phyloP scores from a whole-genome alignment of 2,888 invertebrate genomes.

The Netelia fuscicornis region DNA sequence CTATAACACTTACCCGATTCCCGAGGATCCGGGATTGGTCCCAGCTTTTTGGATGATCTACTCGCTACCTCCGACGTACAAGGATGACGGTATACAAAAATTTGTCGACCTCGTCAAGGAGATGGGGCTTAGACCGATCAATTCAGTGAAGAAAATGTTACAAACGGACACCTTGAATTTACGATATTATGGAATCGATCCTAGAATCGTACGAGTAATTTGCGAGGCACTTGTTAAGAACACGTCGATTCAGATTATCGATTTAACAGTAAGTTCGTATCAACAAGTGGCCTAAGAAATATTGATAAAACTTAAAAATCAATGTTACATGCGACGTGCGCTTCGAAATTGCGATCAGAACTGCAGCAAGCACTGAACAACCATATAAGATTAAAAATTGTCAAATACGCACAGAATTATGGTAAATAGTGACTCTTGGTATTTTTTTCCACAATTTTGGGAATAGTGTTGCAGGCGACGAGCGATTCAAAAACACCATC shows the following conservation, averaged over 20 bases:
- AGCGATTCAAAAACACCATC: no score
- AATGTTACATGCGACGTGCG: no score
- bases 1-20: slow-evolving; percentile 71
- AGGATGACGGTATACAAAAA: slow-evolving; percentile 74
- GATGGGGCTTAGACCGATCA: slow-evolving; percentile 72
- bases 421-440: no score
- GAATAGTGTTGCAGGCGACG: no score
- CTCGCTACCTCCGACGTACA: slow-evolving; percentile 68
- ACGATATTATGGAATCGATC: slow-evolving; percentile 77
- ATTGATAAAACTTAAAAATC: no score
- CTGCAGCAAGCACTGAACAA: no score
- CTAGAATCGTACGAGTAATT: slow-evolving; percentile 75
- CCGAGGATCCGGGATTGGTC: slow-evolving; percentile 76
- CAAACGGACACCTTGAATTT: slow-evolving; percentile 75
- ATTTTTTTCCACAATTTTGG: no score
- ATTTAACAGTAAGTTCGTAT: slow-evolving; percentile 75
- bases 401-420: no score
- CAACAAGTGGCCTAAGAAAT: background rate
- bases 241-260: slow-evolving; percentile 73
- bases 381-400: no score
- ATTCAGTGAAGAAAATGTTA: slow-evolving; percentile 75
- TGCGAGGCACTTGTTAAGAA: slow-evolving; percentile 77
- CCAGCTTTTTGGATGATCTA: slow-evolving; percentile 76
- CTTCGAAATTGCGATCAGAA: no score
- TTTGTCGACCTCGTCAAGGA: slow-evolving; percentile 73